Percentiles rank a stretch among this genome's conserved stretches.
These are phyloP conservation scores for Macheiramphus alcinus DNA, from an alignment of 2,113 vertebrate species.

Conservation along the genomic window DNA sequence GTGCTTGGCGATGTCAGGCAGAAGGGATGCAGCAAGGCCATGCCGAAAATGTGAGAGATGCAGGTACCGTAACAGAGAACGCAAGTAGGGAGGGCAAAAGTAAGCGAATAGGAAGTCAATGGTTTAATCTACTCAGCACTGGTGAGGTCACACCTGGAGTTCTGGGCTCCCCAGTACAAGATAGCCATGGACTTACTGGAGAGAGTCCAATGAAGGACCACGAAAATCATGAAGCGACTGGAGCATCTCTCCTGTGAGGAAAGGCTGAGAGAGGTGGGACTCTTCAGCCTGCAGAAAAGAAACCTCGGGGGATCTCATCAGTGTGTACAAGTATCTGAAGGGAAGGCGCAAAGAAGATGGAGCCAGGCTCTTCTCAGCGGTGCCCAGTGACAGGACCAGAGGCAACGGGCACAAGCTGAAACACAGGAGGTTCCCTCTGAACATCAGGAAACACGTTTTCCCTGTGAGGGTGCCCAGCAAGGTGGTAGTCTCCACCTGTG, in stretches of 20 bases:
- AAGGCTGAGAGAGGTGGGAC: neutral
- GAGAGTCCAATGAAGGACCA: neutral
- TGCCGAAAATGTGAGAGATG: neutral
- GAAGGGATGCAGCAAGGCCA: neutral
- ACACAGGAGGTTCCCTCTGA: neutral
- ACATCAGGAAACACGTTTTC: neutral
- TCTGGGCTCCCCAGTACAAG: neutral
- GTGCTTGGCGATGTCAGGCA: rapidly evolving
- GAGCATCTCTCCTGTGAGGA: neutral
- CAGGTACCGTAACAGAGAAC: neutral
- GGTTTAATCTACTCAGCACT: neutral
- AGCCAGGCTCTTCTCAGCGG: neutral
- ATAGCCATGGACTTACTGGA: neutral
- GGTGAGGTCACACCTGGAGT: neutral
- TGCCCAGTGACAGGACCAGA: neutral
- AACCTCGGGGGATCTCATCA: neutral
- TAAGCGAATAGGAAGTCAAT: neutral
- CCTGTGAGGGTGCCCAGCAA: neutral
- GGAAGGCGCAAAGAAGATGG: neutral
- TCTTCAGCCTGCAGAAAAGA: neutral
- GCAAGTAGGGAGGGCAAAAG: neutral
- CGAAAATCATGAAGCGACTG: neutral
- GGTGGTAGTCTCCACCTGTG: neutral
- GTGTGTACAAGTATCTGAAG: neutral
- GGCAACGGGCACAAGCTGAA: neutral